Base-by-base conservation (phyloP, 2,113 vertebrate species). In the Dasypus novemcinctus region DNA sequence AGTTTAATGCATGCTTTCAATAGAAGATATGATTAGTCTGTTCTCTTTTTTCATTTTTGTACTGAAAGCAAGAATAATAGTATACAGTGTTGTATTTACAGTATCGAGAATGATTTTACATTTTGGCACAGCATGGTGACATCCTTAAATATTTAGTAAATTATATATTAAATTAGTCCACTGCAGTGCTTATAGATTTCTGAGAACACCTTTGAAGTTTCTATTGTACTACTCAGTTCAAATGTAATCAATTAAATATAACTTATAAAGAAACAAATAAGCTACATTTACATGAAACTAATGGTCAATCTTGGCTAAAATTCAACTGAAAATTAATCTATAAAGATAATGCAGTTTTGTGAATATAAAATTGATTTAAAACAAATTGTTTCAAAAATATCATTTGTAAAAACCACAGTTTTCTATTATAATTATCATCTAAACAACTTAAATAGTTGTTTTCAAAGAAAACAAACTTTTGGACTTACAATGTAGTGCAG, bases 61-160 rank as follows among this genome's bases (percentile, higher is more conserved):
- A 43, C 20, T 61, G 17, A 78, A 8, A 90, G 49, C 17, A 69
- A 82, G 43, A 94, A 76, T 92, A 96, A 88, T 71, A 80, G 11
- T 33, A 43, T 57, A 36, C 29, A 46, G 8, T 83, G 43, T 75
- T 80, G 64, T 61, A 64, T 61, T 95, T 86, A 1, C 66, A 93
- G 14, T 69, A 41, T 83, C 92, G 33, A 94, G 11, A 91, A 75
- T 17, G 13, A 86, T 87, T 95, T 96, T 79, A 83, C 31, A 81
- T 33, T 95, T 95, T 76, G 27, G 43, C 59, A 92, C 80, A 90
- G 31, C 84, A 96, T 87, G 80, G 14, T 71, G 4, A 93, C 89
- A 87, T 93, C 18, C 29, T 11, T 80, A 90, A 95, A 80, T 93
- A 76, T 91, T 87, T 93, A 87, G 29, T 59, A 93, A 90, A 87